These are phyloP conservation scores for Salmo trutta DNA, from an alignment of 2,797 vertebrate species.

Conservation along the genomic window DNA sequence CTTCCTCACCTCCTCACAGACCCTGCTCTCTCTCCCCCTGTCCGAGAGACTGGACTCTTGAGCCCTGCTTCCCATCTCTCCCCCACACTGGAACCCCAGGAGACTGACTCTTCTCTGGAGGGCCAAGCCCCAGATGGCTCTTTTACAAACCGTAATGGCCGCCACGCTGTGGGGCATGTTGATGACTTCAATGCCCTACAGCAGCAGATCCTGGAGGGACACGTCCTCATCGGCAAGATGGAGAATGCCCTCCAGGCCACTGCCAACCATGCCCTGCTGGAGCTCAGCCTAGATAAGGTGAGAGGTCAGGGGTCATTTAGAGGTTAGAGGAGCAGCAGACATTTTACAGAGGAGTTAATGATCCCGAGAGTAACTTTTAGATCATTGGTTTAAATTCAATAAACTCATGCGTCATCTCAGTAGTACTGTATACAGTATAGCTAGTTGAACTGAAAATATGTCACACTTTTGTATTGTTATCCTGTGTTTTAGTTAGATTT, in stretches of 20 bases:
- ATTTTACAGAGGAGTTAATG: background rate
- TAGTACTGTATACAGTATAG: background rate
- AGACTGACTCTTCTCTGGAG: conserved; percentile 39
- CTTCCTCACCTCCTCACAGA: conserved; percentile 58
- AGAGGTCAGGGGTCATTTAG: conserved; percentile 12
- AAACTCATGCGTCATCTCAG: background rate
- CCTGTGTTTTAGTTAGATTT: too few species aligned
- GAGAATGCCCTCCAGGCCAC: conserved; percentile 57
- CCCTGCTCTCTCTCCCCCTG: conserved; percentile 78
- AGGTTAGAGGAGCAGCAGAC: background rate
- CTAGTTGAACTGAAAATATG: too few species aligned
- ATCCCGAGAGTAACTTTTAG: background rate
- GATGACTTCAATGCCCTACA: conserved; percentile 81
- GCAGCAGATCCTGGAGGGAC: conserved; percentile 80
- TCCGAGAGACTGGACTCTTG: conserved; percentile 78
- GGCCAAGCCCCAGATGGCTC: conserved; percentile 38
- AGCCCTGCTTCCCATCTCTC: conserved; percentile 57
- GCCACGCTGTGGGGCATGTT: conserved; percentile 70
- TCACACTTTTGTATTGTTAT: background rate
- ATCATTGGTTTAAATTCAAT: too few species aligned
- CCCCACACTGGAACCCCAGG: conserved; percentile 27
- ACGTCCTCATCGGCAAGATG: conserved; percentile 73
- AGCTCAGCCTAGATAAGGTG: conserved; percentile 72
- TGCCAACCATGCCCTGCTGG: conserved; percentile 43
- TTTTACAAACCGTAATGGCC: conserved; percentile 63